A percentile compares a stretch with the other conserved stretches of the same genome.
These are phyloP conservation scores for Contarinia nasturtii DNA, from an alignment of 1,140 invertebrate species.

Conservation along the genomic window DNA sequence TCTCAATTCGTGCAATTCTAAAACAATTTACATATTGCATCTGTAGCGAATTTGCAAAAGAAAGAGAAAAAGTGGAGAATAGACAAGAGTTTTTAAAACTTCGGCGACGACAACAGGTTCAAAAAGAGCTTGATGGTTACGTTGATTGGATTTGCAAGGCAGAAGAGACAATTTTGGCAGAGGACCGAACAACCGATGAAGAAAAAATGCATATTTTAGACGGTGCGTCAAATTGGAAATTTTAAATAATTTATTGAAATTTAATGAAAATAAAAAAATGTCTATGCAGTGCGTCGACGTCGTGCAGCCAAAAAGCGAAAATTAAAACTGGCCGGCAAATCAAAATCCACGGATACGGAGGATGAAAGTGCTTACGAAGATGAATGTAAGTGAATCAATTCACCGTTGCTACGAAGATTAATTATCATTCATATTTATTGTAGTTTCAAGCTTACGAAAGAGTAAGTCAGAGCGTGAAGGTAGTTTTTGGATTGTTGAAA, in stretches of 20 bases:
- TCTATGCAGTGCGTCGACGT: conserved; percentile 59
- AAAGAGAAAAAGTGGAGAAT: conserved; percentile 99
- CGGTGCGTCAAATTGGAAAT: conserved; percentile 38
- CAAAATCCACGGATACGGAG: conserved; percentile 92
- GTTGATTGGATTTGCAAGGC: conserved; percentile 99
- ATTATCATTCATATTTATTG: no score
- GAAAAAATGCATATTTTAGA: conserved; percentile 99
- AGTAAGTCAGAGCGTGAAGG: no score
- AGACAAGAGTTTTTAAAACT: conserved; percentile 99
- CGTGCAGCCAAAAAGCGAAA: conserved; percentile 93
- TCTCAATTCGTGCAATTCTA: no score
- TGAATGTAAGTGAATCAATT: conserved; percentile 54
- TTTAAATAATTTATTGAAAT: background rate
- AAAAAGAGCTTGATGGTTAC: conserved; percentile 97
- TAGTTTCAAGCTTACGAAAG: no score
- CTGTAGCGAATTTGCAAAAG: conserved; percentile 99
- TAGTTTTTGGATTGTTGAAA: conserved; percentile 84
- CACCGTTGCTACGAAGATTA: background rate
- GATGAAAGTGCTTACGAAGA: conserved; percentile 88
- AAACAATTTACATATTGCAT: conserved; percentile 9
- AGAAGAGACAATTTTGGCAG: conserved; percentile 99
- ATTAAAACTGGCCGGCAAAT: conserved; percentile 89
- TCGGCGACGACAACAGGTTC: conserved; percentile 94
- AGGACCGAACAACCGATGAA: conserved; percentile 98
- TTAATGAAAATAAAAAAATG: background rate